Conservation (phyloP, 2,113 vertebrate species). For the Polyodon spathula region DNA sequence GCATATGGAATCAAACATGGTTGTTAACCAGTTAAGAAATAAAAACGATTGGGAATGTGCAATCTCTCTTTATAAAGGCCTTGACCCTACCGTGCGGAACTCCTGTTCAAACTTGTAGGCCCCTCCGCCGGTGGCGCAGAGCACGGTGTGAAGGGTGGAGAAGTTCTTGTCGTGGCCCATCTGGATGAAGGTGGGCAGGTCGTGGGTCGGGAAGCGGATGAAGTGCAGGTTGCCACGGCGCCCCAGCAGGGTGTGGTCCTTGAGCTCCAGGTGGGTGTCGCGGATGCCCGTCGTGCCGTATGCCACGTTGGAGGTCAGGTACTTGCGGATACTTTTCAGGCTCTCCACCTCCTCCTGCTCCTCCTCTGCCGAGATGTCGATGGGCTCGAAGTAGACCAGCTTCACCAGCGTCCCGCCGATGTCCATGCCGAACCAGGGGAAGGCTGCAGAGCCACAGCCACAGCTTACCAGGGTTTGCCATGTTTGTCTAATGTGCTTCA, state of each 20-base stretch:
- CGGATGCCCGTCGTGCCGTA: constrained; percentile 69
- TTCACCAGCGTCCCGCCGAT: too few relatives aligned
- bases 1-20: too few relatives aligned
- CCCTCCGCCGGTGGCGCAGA: constrained; percentile 68
- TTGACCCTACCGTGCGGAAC: constrained; percentile 66
- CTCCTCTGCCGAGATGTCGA: constrained; percentile 71
- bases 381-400: constrained; percentile 69
- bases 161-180: constrained; percentile 74
- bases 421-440: constrained; percentile 76
- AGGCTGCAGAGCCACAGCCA: constrained; percentile 48
- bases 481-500: too few relatives aligned
- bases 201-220: constrained; percentile 70
- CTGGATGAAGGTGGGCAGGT: constrained; percentile 71
- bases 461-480: too few relatives aligned
- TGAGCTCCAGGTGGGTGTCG: constrained; percentile 67
- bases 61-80: too few relatives aligned
- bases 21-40: too few relatives aligned
- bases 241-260: constrained; percentile 60
- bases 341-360: constrained; percentile 75
- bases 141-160: constrained; percentile 69
- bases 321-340: constrained; percentile 70
- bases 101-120: constrained; percentile 76
- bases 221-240: constrained; percentile 70
- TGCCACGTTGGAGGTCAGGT: constrained; percentile 67
- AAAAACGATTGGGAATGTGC: too few relatives aligned